phyloP scores from a whole-genome alignment of 2,888 invertebrate genomes.

The Thecocarcelia acutangulata region DNA sequence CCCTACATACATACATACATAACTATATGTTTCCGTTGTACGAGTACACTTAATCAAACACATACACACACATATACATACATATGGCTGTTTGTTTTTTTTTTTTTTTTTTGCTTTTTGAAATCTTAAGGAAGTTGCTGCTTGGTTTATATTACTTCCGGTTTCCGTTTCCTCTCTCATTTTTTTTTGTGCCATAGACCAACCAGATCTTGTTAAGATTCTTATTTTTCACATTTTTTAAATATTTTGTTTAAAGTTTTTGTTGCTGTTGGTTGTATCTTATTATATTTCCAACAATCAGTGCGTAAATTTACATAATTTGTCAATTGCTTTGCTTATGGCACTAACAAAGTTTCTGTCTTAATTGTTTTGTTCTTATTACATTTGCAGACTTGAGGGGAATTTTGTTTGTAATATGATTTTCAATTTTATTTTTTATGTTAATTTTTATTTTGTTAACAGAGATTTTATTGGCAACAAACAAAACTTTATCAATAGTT shows the following conservation, averaged over 20 bases:
- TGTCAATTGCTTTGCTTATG: slow-evolving; percentile 79
- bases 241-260: slow-evolving; percentile 21
- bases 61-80: too few species aligned
- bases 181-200: background rate
- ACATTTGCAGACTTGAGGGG: background rate
- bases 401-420: slow-evolving; percentile 38
- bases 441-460: background rate
- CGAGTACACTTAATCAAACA: background rate
- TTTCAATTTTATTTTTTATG: slow-evolving; percentile 19
- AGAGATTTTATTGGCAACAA: background rate
- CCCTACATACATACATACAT: background rate
- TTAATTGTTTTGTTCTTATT: slow-evolving; percentile 61
- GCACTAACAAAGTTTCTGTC: slow-evolving; percentile 77
- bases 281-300: slow-evolving; percentile 56
- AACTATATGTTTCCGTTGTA: background rate
- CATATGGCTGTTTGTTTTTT: background rate
- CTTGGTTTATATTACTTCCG: slow-evolving; percentile 67
- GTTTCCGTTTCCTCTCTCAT: slow-evolving; percentile 48
- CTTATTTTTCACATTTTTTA: slow-evolving; percentile 6
- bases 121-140: slow-evolving; percentile 62
- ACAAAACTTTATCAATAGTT: too few species aligned
- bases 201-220: slow-evolving; percentile 30
- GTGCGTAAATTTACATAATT: slow-evolving; percentile 77
- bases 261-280: background rate
- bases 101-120: background rate